These are phyloP conservation scores for Glaucidium brasilianum DNA, from an alignment of 2,113 vertebrate species.

Conservation along the genomic window DNA sequence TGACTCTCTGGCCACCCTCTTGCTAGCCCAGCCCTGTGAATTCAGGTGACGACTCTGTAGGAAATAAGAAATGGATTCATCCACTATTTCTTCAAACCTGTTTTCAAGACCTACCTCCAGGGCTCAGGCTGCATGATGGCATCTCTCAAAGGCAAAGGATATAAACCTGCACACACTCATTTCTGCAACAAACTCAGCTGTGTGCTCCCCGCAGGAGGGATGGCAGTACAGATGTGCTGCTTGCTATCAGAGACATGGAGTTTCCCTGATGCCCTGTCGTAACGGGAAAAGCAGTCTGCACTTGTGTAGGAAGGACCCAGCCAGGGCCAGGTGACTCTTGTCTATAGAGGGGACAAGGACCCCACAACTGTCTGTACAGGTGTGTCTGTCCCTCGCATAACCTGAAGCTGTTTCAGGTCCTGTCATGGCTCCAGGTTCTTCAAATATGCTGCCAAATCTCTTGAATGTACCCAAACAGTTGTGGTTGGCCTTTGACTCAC, in stretches of 20 bases:
- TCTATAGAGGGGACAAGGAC: background rate
- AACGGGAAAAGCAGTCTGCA: background rate
- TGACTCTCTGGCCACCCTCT: background rate
- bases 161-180: background rate
- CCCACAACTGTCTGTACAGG: background rate
- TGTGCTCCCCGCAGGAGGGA: background rate
- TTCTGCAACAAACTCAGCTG: background rate
- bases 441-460: background rate
- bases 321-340: background rate
- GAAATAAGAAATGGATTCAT: background rate
- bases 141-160: background rate
- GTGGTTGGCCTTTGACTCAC: background rate
- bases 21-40: background rate
- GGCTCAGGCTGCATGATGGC: background rate
- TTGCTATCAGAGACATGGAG: accelerated
- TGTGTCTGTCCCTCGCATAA: no score
- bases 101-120: background rate
- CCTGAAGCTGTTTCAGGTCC: background rate
- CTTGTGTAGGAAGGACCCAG: background rate
- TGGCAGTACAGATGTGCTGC: background rate
- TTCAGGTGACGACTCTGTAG: background rate
- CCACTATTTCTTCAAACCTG: background rate
- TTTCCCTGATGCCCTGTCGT: no score
- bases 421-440: background rate
- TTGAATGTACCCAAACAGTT: background rate